phyloP scores from a whole-genome alignment of 2,113 vertebrate species.

The Anolis carolinensis region DNA sequence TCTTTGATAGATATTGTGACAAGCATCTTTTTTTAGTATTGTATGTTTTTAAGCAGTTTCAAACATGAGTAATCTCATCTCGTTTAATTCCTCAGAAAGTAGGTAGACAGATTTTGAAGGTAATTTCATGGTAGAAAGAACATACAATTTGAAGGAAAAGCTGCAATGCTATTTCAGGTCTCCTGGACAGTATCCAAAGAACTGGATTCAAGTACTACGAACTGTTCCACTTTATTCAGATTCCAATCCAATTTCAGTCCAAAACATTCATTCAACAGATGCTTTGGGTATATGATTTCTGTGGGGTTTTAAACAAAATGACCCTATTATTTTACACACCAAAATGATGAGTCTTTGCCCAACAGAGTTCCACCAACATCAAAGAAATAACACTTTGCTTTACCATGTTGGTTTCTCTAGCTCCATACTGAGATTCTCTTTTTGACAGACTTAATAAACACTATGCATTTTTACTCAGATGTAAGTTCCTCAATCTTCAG shows the following conservation, averaged over 20 bases:
- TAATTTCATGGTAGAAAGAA: conserved; percentile 4
- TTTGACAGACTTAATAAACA: too few species aligned
- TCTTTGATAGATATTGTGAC: too few species aligned
- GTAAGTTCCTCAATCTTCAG: not conserved
- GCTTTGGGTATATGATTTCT: not conserved
- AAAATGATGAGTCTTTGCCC: not conserved
- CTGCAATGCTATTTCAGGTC: not conserved
- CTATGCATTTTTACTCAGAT: not conserved
- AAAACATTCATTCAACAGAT: not conserved
- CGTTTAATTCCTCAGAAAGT: not conserved
- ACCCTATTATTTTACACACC: not conserved
- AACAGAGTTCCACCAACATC: not conserved
- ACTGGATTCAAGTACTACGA: not conserved
- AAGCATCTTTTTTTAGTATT: not conserved
- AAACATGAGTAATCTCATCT: not conserved
- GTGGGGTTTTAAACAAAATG: not conserved
- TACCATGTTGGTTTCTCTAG: not conserved
- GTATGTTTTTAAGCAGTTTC: not conserved
- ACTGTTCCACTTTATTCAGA: conserved; percentile 3
- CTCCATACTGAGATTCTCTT: not conserved
- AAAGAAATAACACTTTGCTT: not conserved
- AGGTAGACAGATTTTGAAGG: conserved; percentile 4
- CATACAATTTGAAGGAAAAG: not conserved
- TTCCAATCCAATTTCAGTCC: not conserved
- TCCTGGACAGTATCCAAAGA: not conserved